These are phyloP conservation scores for Sebastes oblongus DNA, from an alignment of 2,797 vertebrate genomes.

Conservation along the genomic window DNA sequence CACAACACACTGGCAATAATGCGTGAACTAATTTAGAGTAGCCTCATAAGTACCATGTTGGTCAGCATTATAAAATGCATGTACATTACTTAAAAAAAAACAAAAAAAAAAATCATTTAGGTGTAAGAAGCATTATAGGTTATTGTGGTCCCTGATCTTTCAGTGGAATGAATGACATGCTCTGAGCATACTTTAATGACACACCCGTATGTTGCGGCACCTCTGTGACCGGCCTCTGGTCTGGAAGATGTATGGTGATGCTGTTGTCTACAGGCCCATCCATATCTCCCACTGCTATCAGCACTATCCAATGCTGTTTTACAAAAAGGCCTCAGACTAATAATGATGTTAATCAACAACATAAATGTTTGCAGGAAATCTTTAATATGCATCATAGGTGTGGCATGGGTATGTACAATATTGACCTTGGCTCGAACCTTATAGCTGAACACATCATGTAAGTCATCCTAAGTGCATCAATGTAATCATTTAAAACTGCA, in stretches of 20 bases:
- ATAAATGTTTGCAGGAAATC: not conserved
- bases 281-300: constrained; percentile 29
- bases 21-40: not conserved
- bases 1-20: not conserved
- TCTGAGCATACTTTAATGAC: constrained; percentile 15
- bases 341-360: not conserved
- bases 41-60: not conserved
- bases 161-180: not conserved
- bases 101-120: no score
- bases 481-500: not conserved
- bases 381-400: not conserved
- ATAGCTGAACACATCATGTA: no score
- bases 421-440: not conserved
- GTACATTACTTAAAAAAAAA: no score
- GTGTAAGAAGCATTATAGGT: not conserved
- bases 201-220: not conserved
- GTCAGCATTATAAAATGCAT: not conserved
- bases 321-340: not conserved
- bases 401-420: not conserved
- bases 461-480: not conserved
- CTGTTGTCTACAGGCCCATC: not conserved
- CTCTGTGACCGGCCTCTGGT: constrained; percentile 31
- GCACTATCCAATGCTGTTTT: not conserved
- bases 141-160: not conserved
- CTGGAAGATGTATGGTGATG: constrained; percentile 47